These are phyloP conservation scores for Apocheima hispidaria DNA, from an alignment of 2,888 invertebrate genomes.

Conservation along the genomic window DNA sequence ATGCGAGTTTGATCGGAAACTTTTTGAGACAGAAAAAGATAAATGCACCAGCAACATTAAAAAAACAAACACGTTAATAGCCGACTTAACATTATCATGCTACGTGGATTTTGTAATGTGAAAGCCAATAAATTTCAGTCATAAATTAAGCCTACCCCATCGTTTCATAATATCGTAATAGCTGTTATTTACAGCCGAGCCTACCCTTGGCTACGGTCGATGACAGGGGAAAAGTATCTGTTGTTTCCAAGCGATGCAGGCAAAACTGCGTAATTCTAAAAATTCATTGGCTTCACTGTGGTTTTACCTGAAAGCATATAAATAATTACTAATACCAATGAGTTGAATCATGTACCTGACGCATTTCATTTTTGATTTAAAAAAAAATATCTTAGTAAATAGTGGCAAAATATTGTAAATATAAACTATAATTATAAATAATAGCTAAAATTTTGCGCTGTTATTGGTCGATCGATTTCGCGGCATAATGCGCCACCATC, in stretches of 20 bases:
- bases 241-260: constrained; percentile 25
- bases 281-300: no score
- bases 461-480: no score
- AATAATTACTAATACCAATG: not conserved
- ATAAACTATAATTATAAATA: no score
- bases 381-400: no score
- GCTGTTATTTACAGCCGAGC: constrained; percentile 29
- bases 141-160: constrained; percentile 38
- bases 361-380: no score
- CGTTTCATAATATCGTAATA: constrained; percentile 34
- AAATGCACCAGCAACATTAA: not conserved
- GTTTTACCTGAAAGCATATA: not conserved
- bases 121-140: constrained; percentile 21
- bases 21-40: not conserved
- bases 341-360: not conserved
- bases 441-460: no score
- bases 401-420: no score
- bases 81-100: constrained; percentile 3
- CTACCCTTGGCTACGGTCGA: constrained; percentile 12
- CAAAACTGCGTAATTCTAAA: not conserved
- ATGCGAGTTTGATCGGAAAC: not conserved
- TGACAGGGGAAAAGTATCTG: constrained; percentile 17
- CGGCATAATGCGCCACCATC: no score
- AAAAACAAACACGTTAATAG: not conserved
- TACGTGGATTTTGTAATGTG: constrained; percentile 3